phyloP scores from a whole-genome alignment of 2,888 invertebrate genomes.

The Lochmaea capreae region DNA sequence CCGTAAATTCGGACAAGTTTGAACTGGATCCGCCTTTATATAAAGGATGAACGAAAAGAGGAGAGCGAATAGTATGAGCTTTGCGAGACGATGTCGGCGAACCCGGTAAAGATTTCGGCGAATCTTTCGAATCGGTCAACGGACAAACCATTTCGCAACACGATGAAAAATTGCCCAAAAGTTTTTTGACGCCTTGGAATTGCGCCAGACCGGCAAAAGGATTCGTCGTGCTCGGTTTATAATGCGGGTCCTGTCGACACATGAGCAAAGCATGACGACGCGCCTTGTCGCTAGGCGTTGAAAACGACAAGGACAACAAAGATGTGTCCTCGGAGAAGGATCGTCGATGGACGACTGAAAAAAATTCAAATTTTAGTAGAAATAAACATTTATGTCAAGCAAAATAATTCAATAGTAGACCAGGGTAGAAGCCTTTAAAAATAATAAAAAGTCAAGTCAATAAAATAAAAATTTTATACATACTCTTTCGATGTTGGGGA shows the following conservation, averaged over 20 bases:
- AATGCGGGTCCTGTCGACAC: constrained; percentile 86
- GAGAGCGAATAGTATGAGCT: constrained; percentile 59
- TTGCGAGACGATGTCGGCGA: constrained; percentile 67
- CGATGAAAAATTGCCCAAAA: constrained; percentile 83
- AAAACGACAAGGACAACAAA: constrained; percentile 71
- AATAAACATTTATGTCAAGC: not conserved
- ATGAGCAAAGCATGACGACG: constrained; percentile 82
- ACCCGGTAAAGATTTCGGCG: constrained; percentile 67
- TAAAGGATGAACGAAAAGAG: constrained; percentile 71
- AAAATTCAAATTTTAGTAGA: not conserved
- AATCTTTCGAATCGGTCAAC: constrained; percentile 63
- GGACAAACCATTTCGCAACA: constrained; percentile 84
- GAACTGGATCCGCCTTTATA: constrained; percentile 63
- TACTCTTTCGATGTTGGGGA: constrained; percentile 61
- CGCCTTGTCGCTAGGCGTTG: constrained; percentile 80
- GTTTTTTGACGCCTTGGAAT: constrained; percentile 85
- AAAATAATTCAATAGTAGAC: too few species aligned
- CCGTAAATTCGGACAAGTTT: constrained; percentile 61
- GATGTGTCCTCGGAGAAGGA: constrained; percentile 79
- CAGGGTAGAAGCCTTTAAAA: too few species aligned
- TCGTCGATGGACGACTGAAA: constrained; percentile 74
- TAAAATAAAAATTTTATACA: constrained; percentile 43
- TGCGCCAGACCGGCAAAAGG: constrained; percentile 81
- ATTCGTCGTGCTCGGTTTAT: constrained; percentile 78
- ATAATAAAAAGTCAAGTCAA: too few species aligned